phyloP scores from a whole-genome alignment of 2,797 vertebrate species.

The Gymnopithys bicolor region DNA sequence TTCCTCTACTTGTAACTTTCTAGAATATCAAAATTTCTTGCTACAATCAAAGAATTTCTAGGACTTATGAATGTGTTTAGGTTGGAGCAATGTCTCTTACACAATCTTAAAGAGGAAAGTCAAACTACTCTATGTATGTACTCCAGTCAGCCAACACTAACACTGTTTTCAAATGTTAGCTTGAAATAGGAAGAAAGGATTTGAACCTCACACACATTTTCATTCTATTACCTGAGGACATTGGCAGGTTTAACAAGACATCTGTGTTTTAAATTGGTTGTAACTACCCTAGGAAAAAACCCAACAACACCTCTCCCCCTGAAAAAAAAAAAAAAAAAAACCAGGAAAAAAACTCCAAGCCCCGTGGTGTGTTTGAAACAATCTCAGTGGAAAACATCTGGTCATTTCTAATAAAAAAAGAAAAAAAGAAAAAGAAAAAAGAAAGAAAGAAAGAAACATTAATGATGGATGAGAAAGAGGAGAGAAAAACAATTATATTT shows the following conservation, averaged over 20 bases:
- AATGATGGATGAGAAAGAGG: neutral
- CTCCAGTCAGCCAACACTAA: neutral
- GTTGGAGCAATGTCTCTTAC: neutral
- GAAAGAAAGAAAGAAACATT: neutral
- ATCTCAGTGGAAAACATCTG: conserved; percentile 43
- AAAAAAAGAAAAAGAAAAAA: neutral
- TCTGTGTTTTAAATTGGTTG: conserved; percentile 16
- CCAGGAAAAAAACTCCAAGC: neutral
- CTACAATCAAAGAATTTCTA: neutral
- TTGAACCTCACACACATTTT: neutral
- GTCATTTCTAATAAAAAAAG: neutral
- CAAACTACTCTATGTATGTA: neutral
- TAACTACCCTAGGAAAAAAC: neutral
- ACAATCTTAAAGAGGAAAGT: neutral
- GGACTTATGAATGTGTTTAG: neutral
- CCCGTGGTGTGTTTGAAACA: neutral
- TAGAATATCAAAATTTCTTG: neutral
- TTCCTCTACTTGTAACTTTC: neutral
- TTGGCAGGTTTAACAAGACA: neutral
- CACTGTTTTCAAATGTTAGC: neutral
- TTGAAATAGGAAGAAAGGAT: conserved; percentile 9
- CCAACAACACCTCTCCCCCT: accelerated
- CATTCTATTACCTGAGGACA: neutral
- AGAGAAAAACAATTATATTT: neutral
- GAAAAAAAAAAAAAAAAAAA: too few relatives aligned